Base-by-base conservation (phyloP, 2,797 vertebrate species). In the Sibirionetta formosa region DNA sequence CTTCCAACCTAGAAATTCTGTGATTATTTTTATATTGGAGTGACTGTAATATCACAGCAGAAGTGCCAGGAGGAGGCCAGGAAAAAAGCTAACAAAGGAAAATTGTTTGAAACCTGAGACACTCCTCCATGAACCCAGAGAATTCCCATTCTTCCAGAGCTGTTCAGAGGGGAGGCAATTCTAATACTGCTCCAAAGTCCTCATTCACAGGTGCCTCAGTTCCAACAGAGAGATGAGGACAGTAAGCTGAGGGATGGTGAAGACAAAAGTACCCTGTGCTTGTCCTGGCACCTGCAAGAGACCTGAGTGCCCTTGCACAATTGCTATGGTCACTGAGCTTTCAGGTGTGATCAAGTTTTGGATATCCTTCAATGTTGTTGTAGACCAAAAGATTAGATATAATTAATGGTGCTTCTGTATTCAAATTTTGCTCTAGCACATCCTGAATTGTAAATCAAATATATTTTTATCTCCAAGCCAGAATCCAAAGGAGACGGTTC, bases 1-100 rank as follows among this genome's bases (percentile, higher is more conserved):
- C n/a, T n/a, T n/a, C n/a, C n/a, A n/a, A n/a, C n/a, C n/a, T n/a
- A n/a, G n/a, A n/a, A n/a, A n/a, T n/a, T n/a, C n/a, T n/a, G n/a
- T n/a, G n/a, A 19, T 91, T 90, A 86, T 64, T 82, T 92, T 60
- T 44, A 40, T 19, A 35, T 17, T 93, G 58, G 82, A 82, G 26
- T 79, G 65, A 63, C 29, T 48, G 46, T 76, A 88, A 50, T n/a
- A 58, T 53, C 4, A 3, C 51, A 85, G 51, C 60, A 92, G 56
- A 88, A n/a, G 31, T 86, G 50, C 36, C 53, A 78, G 46, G 51
- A 94, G 48, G 56, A 76, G n/a, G 26, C 19, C 54, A 63, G 50
- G 23, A 76, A 58, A 82, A 84, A 42, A 0, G 9, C 36, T 18
- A 4, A 35, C 12, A 29, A 0, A 1, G n/a, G 48, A 78, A 75